Evolutionary conservation across 2,797 vertebrate genomes (phyloP).

Genomic region (Loris lydekkerianus): DNA sequence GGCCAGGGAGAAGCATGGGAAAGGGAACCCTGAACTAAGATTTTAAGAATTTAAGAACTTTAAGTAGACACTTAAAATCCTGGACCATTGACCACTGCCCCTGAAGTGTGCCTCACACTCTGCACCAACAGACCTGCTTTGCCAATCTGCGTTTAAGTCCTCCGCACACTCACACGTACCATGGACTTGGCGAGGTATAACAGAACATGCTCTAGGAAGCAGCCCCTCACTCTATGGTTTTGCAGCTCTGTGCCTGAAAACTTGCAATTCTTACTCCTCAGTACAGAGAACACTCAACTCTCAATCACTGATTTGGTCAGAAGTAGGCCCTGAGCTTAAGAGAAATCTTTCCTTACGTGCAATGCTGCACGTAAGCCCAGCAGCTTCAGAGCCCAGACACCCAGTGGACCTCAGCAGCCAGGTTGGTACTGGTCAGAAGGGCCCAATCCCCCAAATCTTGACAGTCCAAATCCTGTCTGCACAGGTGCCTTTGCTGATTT

Average conservation of each 20-base stretch:
- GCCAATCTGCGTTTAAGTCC: too few relatives aligned
- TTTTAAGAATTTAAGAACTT: not conserved
- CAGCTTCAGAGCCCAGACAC: not conserved
- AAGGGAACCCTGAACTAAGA: not conserved
- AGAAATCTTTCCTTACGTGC: not conserved
- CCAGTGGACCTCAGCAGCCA: not conserved
- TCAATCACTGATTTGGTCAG: not conserved
- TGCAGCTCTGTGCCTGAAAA: not conserved
- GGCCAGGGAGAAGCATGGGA: not conserved
- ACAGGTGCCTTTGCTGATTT: not conserved
- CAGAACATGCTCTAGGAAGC: not conserved
- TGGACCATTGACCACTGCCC: not conserved
- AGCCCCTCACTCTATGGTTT: not conserved
- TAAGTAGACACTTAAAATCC: not conserved
- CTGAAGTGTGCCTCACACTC: not conserved
- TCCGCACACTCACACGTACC: accelerated
- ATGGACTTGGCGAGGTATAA: not conserved
- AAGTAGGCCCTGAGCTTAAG: not conserved
- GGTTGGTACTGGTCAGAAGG: not conserved
- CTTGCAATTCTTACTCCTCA: not conserved
- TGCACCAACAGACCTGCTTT: too few relatives aligned
- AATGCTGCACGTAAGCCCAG: not conserved
- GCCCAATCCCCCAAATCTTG: not conserved
- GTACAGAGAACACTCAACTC: not conserved
- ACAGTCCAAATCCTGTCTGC: not conserved